These are phyloP conservation scores for Macaria liturata DNA, from an alignment of 2,888 invertebrate species.

Conservation along the genomic window DNA sequence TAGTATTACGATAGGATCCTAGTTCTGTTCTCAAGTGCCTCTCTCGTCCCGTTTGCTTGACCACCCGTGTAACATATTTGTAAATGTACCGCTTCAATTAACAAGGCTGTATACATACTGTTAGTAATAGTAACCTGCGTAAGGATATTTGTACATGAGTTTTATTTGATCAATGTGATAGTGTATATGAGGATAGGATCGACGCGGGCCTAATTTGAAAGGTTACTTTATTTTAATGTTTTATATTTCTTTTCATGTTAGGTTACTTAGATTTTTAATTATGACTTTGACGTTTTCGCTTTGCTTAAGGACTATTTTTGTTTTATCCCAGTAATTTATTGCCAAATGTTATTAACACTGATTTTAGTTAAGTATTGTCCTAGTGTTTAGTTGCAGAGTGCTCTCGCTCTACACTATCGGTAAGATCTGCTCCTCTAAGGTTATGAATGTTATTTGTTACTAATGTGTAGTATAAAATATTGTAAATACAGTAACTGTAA, in stretches of 20 bases:
- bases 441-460: constrained; percentile 83
- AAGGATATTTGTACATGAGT: constrained; percentile 59
- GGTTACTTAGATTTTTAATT: constrained; percentile 51
- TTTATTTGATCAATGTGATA: constrained; percentile 39
- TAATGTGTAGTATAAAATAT: constrained; percentile 82
- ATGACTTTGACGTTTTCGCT: constrained; percentile 62
- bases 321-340: constrained; percentile 81
- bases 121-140: constrained; percentile 38
- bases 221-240: constrained; percentile 57
- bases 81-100: constrained; percentile 65
- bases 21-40: constrained; percentile 77
- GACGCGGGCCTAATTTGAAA: constrained; percentile 51
- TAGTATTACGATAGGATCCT: constrained; percentile 57
- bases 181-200: constrained; percentile 28
- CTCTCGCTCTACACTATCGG: constrained; percentile 55
- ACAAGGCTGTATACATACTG: constrained; percentile 72
- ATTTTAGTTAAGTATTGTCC: constrained; percentile 61
- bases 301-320: constrained; percentile 71
- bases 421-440: constrained; percentile 82
- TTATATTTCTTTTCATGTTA: constrained; percentile 67
- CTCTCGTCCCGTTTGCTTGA: constrained; percentile 66
- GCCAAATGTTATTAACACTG: constrained; percentile 81
- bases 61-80: constrained; percentile 73
- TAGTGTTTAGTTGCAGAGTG: constrained; percentile 42
- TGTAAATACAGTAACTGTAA: constrained; percentile 80